Base-by-base conservation (phyloP, 1,140 invertebrate species). In the Anagrus nilaparvatae region DNA sequence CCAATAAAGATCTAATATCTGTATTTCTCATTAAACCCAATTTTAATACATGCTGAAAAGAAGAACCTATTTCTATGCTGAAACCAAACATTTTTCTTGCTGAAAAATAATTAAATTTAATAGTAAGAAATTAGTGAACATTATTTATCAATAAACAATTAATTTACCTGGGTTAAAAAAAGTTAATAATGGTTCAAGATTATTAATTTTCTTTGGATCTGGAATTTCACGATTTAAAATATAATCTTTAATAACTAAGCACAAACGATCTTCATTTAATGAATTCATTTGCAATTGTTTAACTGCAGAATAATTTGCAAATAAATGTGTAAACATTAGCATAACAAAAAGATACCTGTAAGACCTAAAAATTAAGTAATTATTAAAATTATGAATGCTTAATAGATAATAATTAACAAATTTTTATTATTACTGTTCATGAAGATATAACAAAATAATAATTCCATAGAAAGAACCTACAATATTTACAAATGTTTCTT, bases 401-500 rank as follows among this genome's bases (percentile, higher is more conserved):
- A 3, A 28, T 10, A 19, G n/a, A n/a, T 10, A 20, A 24, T 41
- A 36, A 13, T 4, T 29, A 32, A 19, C 17, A 38, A 40, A 21
- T 9, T 44, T 8, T 23, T 9, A 33, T 38, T 61, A 56, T 61
- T 61, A 75, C 63, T 54, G 49, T 46, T 73, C 72, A 23, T 72
- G 74, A 9, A 88, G 67, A n/a, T 77, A 48, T 20, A 82, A 79
- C 2, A 95, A 69, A 32, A 96, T 60, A 18, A 82, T 65, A 24
- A 96, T 72, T 41, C 85, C 86, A 10, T 81, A 53, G 38, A 89
- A 60, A 5, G 92, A 83, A 9, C 85, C 90, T 21, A 84, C 59
- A 30, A 97, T 68, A 69, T 97, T 97, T 1, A 97, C 90, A 50
- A 89, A 76, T 0, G 91, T 97, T 62, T 97, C 94, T 72, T 98